Percentiles rank a stretch among this genome's conserved stretches.
Evolutionary conservation across 2,113 vertebrate genomes (phyloP).

Genomic region (Chaetodon trifascialis): DNA sequence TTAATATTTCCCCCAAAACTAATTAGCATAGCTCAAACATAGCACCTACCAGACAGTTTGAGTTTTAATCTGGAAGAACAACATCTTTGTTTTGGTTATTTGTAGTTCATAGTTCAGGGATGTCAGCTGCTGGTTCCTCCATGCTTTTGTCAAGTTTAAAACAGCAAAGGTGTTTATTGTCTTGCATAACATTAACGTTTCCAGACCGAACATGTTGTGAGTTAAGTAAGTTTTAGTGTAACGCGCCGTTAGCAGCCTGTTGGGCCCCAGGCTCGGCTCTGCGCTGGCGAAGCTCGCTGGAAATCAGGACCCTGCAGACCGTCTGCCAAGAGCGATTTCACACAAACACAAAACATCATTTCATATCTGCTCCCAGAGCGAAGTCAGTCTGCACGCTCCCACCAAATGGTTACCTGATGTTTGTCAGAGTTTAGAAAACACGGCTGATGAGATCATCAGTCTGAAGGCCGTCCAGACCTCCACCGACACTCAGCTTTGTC

Average conservation of each 20-base stretch:
- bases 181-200: neutral
- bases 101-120: too few relatives aligned
- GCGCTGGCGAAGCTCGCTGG: neutral
- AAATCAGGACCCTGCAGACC: neutral
- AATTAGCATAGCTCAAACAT: neutral
- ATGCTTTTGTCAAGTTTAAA: neutral
- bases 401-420: slow-evolving; percentile 2
- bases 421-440: neutral
- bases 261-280: neutral
- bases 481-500: neutral
- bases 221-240: neutral
- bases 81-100: too few relatives aligned
- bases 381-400: too few relatives aligned
- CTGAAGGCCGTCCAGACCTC: neutral
- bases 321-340: neutral
- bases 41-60: too few relatives aligned
- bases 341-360: neutral
- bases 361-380: neutral
- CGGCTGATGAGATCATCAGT: neutral
- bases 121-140: neutral
- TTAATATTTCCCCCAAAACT: neutral
- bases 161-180: too few relatives aligned
- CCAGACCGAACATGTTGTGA: neutral
- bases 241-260: neutral
- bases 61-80: too few relatives aligned